Evolutionary conservation across 2,113 vertebrate genomes (phyloP).

Genomic region (Ariopsis seemanni): DNA sequence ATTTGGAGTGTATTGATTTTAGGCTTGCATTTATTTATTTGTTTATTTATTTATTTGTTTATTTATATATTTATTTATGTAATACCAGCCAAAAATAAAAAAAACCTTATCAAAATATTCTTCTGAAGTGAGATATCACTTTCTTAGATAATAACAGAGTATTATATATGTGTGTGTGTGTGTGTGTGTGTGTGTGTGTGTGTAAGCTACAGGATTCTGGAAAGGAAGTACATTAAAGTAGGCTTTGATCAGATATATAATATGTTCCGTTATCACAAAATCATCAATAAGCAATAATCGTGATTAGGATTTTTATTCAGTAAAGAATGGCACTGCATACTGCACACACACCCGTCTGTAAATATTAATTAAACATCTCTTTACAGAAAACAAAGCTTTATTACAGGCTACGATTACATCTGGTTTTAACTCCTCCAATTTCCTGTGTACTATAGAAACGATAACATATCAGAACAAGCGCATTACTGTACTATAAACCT

Average conservation of each 20-base stretch:
- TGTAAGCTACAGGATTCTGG: background rate
- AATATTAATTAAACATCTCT: no score
- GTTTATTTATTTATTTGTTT: background rate
- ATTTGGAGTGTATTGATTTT: slow-evolving; percentile 10
- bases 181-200: background rate
- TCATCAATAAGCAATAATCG: background rate
- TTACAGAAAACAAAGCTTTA: no score
- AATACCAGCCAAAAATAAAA: background rate
- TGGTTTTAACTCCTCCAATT: no score
- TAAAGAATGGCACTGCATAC: background rate
- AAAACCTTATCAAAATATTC: background rate
- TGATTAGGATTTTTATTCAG: background rate
- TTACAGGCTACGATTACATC: no score
- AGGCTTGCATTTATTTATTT: background rate
- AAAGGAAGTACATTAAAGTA: background rate
- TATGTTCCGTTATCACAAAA: background rate
- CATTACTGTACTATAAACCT: no score
- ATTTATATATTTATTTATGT: background rate
- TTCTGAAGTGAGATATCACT: background rate
- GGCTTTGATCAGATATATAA: background rate
- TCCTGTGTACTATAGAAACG: no score
- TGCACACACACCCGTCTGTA: background rate
- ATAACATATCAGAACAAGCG: no score
- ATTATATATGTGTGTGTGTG: no score
- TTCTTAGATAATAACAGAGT: background rate